Base-by-base conservation (phyloP, 2,888 invertebrate species). In the Caenorhabditis macrosperma region DNA sequence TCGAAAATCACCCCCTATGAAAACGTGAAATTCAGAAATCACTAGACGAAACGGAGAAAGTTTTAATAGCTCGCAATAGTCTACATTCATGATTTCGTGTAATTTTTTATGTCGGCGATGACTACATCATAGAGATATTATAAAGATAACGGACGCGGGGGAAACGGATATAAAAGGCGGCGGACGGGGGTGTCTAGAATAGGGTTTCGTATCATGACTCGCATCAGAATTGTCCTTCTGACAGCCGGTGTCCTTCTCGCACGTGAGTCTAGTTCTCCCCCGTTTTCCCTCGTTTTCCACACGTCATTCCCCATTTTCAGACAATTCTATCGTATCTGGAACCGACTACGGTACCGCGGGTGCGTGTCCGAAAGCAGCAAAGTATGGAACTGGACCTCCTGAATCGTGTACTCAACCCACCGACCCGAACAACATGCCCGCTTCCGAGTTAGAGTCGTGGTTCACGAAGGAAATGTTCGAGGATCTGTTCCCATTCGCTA, bases 401-500 rank as follows among this genome's bases (percentile, higher is more conserved):
- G 59, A 75, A 22, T 33, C 68, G 15, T 89, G 88, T 64, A 26
- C 60, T 3, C 20, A 55, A 28, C 69, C 87, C 9, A 54, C 81
- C 3, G 89, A 89, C 61, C 89, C 89, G 1, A 84, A 87, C 69
- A 85, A 86, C 24, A 54, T 78, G 52, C 86, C 88, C 0, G 44
- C 72, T 20, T 74, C 84, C 3, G 66, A 78, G 17, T 7, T 88
- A 55, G 87, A 88, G 52, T 55, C 76, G 2, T 88, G 88, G 88
- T 86, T 87, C 64, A 87, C 86, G 10, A 71, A 78, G 55, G 85
- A 82, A 46, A 82, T 85, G 71, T 87, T 87, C 41, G 81, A 86
- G 82, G 88, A 88, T 46, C 82, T 88, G 1, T 88, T 88, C 68
- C 88, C 88, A 4, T 85, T 83, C 24, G 87, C 87, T 0, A 89